A percentile compares a stretch with the other conserved stretches of the same genome.
Evolutionary conservation across 2,113 vertebrate genomes (phyloP).

Genomic region (Hoplias malabaricus): DNA sequence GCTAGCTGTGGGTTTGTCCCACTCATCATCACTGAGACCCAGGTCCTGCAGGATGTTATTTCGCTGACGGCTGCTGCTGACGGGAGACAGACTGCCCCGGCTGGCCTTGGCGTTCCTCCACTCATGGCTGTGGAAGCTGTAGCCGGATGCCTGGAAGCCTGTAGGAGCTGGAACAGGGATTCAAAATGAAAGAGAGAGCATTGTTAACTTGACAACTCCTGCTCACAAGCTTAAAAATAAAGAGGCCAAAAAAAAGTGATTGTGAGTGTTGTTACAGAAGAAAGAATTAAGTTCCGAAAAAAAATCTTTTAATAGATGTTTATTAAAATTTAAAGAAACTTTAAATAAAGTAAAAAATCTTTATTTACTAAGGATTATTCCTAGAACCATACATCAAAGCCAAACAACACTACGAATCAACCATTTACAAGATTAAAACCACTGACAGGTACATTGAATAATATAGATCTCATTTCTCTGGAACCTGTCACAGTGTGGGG

Average conservation of each 20-base stretch:
- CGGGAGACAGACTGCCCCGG: conserved; percentile 80
- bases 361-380: too few species aligned
- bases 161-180: conserved; percentile 67
- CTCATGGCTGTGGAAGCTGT: conserved; percentile 87
- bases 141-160: conserved; percentile 85
- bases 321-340: too few species aligned
- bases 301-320: too few species aligned
- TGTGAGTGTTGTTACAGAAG: too few species aligned
- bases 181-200: neutral
- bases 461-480: too few species aligned
- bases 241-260: neutral
- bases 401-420: too few species aligned
- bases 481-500: too few species aligned
- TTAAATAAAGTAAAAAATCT: too few species aligned
- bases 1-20: conserved; percentile 83
- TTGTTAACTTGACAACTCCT: neutral
- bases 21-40: conserved; percentile 87
- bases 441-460: too few species aligned
- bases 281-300: too few species aligned
- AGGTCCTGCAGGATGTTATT: conserved; percentile 84
- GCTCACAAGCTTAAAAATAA: neutral
- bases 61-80: conserved; percentile 73
- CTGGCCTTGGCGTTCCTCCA: conserved; percentile 87
- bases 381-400: too few species aligned
- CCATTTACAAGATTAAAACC: too few species aligned